phyloP scores from a whole-genome alignment of 2,113 vertebrate species.

The Coryphaenoides rupestris region DNA sequence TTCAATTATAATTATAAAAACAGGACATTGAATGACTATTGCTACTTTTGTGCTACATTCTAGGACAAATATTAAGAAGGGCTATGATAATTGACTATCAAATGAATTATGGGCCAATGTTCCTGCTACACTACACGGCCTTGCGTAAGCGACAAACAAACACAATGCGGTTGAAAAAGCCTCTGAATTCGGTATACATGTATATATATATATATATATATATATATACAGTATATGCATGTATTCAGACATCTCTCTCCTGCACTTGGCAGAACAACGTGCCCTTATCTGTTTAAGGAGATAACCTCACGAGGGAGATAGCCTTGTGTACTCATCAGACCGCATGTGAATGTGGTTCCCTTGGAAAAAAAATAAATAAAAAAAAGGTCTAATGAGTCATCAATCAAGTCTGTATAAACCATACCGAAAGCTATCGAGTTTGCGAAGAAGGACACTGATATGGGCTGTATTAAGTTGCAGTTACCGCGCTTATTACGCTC shows the following conservation, averaged over 20 bases:
- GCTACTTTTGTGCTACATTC: too few relatives aligned
- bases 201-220: too few relatives aligned
- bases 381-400: slow-evolving; percentile 23
- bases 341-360: slow-evolving; percentile 20
- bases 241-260: not conserved
- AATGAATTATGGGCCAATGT: too few relatives aligned
- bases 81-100: too few relatives aligned
- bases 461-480: slow-evolving; percentile 65
- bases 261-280: slow-evolving; percentile 13
- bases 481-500: slow-evolving; percentile 72
- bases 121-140: too few relatives aligned
- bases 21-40: too few relatives aligned
- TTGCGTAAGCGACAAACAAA: too few relatives aligned
- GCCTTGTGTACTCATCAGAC: slow-evolving; percentile 15
- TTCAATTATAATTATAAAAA: too few relatives aligned
- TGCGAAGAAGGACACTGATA: slow-evolving; percentile 31
- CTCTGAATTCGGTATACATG: not conserved
- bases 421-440: slow-evolving; percentile 23
- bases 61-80: too few relatives aligned
- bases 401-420: slow-evolving; percentile 31
- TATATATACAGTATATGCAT: not conserved
- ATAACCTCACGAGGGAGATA: slow-evolving; percentile 17
- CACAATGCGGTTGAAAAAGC: too few relatives aligned
- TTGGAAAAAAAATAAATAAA: too few relatives aligned
- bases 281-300: slow-evolving; percentile 7